Base-by-base conservation (phyloP, 64 coral and sea anemone genomes). In the Pocillopora damicornis region DNA sequence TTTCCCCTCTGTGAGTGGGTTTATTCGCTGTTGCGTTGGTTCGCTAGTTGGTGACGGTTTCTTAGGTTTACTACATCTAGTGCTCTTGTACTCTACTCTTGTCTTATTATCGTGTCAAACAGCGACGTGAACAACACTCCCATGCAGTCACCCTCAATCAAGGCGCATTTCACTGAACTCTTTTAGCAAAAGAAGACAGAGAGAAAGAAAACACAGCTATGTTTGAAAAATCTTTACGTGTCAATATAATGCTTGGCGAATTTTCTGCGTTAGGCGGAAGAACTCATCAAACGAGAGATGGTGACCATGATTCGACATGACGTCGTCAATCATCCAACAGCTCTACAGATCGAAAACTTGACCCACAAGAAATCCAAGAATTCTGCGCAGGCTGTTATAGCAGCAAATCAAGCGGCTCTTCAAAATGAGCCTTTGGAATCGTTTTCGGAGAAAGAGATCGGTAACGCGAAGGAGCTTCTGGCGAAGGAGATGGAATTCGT, bases 241-340 rank as follows among this genome's bases (percentile, higher is more conserved):
- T 51, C 42, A 51, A 51, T 0, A 0, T 51, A 51, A 51, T 51
- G 42, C 42, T 51, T 51, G 0, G 42, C 7, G 42, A 51, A 13
- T 25, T n/a, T 71, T 20, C 22, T 71, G 75, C 58, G 83, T 65
- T 62, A 99, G 97, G 97, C 97, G 14, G 97, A 99, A 56, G 97
- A 99, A 63, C 76, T 99, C 11, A 99, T 99, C 66, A 99, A 99
- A 84, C 88, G 88, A 79, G 97, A 99, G 65, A 99, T 99, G 97
- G 79, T 99, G 15, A 92, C 71, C 38, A 99, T 99, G 97, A 79
- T 99, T 15, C 88, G 97, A 63, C 87, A 95, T 37, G 97, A 99
- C 67, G 90, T 99, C 8, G 80, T 99, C 57, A 99, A 89, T 57
- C 91, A 99, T 57, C 97, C 93, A 10, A 95, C 93, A 63, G 78